Evolutionary conservation across 2,888 invertebrate species (phyloP).

Genomic region (Yponomeuta cagnagella): DNA sequence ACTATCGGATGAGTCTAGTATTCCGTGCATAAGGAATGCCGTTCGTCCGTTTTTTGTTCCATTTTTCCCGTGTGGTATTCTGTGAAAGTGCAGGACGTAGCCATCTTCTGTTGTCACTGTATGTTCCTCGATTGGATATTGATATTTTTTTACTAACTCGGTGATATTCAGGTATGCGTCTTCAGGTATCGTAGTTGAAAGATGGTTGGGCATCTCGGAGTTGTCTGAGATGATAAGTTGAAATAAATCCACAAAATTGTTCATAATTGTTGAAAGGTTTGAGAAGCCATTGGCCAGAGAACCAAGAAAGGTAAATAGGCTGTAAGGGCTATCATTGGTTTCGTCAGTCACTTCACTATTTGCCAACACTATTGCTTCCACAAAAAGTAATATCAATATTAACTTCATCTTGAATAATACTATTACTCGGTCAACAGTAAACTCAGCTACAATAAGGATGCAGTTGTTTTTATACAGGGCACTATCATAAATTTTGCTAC

Average conservation of each 20-base stretch:
- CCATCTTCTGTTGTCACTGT: slow-evolving; percentile 46
- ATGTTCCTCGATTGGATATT: slow-evolving; percentile 45
- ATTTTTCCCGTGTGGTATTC: slow-evolving; percentile 34
- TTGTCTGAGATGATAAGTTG: slow-evolving; percentile 18
- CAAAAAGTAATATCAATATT: background rate
- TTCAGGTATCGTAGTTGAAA: slow-evolving; percentile 24
- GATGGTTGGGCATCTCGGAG: slow-evolving; percentile 5
- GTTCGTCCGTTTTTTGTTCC: slow-evolving; percentile 37
- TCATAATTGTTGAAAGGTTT: slow-evolving; percentile 17
- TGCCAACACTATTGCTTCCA: background rate
- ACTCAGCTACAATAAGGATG: background rate
- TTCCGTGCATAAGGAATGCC: slow-evolving; percentile 86
- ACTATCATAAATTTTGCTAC: background rate
- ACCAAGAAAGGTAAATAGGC: background rate
- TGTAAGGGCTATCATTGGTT: background rate
- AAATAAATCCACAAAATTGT: slow-evolving; percentile 22
- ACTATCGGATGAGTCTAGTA: slow-evolving; percentile 82
- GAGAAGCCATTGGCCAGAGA: background rate
- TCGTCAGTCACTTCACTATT: slow-evolving; percentile 1
- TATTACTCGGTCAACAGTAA: background rate
- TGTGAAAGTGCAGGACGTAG: slow-evolving; percentile 47
- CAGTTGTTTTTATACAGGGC: background rate
- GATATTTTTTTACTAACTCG: slow-evolving; percentile 38
- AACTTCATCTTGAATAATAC: background rate
- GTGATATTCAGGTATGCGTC: slow-evolving; percentile 42